These are phyloP conservation scores for Nesogale talazaci DNA, from an alignment of 2,113 vertebrate genomes.

Conservation along the genomic window DNA sequence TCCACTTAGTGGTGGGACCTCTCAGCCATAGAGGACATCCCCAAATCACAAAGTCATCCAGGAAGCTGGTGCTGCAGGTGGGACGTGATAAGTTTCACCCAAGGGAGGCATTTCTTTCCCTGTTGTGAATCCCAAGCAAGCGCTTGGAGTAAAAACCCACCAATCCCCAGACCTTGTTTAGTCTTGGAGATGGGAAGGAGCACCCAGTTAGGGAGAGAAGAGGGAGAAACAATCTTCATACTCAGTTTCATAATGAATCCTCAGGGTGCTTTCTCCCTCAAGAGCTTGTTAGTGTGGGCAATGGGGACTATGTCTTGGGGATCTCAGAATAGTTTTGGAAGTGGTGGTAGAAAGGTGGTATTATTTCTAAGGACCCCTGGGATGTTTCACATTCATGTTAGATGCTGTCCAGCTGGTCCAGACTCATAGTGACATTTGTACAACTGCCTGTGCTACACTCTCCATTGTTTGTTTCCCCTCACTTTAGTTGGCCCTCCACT, in stretches of 20 bases:
- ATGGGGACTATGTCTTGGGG: not conserved
- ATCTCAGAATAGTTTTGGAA: not conserved
- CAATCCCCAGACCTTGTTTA: not conserved
- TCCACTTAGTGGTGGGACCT: not conserved
- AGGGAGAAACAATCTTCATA: not conserved
- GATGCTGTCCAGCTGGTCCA: too few relatives aligned
- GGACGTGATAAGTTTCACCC: not conserved
- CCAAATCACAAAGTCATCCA: not conserved
- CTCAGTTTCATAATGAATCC: not conserved
- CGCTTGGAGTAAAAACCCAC: not conserved
- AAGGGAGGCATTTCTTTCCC: not conserved
- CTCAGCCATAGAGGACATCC: not conserved
- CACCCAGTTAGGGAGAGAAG: not conserved
- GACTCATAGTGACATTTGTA: too few relatives aligned
- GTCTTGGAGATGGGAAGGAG: too few relatives aligned
- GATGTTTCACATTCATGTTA: not conserved
- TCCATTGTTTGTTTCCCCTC: too few relatives aligned
- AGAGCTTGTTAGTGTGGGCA: too few relatives aligned
- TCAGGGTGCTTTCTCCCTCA: too few relatives aligned
- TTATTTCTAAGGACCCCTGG: not conserved
- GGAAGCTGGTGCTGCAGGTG: not conserved
- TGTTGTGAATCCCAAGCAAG: not conserved
- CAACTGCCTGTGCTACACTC: too few relatives aligned
- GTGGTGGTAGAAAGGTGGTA: not conserved
- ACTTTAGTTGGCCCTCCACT: too few relatives aligned